Evolutionary conservation across 2,797 vertebrate species (phyloP).

Genomic region (Scolopax rusticola): DNA sequence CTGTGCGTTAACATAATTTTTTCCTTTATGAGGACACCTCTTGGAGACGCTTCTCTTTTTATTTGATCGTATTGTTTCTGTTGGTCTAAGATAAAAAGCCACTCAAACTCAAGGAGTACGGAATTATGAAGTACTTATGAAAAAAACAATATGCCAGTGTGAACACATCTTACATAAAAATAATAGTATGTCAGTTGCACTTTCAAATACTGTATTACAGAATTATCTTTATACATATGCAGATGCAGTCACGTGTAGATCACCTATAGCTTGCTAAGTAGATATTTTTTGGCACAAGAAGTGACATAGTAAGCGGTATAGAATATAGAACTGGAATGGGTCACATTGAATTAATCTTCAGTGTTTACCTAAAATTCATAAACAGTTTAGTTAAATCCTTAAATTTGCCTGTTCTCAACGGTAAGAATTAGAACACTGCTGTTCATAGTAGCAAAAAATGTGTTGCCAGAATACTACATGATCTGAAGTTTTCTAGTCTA

Average conservation of each 20-base stretch:
- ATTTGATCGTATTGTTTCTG: slow-evolving; percentile 49
- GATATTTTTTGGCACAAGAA: background rate
- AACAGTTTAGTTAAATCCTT: background rate
- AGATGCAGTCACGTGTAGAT: background rate
- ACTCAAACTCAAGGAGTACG: background rate
- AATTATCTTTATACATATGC: background rate
- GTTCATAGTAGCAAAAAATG: background rate
- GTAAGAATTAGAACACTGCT: background rate
- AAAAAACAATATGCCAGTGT: background rate
- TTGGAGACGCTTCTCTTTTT: slow-evolving; percentile 23
- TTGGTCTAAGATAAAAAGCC: slow-evolving; percentile 58
- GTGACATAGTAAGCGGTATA: background rate
- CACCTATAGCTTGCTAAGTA: background rate
- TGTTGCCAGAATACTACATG: background rate
- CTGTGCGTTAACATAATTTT: slow-evolving; percentile 54
- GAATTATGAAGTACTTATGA: background rate
- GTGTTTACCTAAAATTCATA: background rate
- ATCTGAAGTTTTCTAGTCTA: background rate
- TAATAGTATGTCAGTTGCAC: background rate
- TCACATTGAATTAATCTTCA: background rate
- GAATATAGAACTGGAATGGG: background rate
- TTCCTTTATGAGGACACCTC: slow-evolving; percentile 57
- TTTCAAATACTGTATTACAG: background rate
- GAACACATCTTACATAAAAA: background rate
- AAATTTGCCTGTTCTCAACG: background rate